Base-by-base conservation (phyloP, 1,140 invertebrate genomes). In the Anagrus nilaparvatae region DNA sequence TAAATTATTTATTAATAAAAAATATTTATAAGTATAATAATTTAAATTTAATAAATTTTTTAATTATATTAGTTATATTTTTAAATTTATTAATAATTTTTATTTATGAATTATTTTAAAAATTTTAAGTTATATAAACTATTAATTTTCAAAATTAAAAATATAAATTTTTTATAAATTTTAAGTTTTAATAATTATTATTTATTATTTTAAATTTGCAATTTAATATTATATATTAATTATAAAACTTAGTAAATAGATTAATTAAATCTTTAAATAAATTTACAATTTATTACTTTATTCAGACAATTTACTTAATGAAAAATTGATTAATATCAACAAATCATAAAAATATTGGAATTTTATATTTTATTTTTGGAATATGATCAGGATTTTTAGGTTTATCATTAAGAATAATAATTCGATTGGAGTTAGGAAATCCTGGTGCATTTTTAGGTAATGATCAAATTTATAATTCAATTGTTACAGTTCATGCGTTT, bases 311-410 rank as follows among this genome's bases (percentile, higher is more conserved):
- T 25, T n/a, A n/a, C n/a, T 25, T 25, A 25, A 5, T 12, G 24
- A 25, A 7, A 5, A 25, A 25, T 71, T 75, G 70, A 63, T 50
- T 81, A 50, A 76, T 69, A 59, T 81, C 78, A 45, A 81, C 77
- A 51, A 83, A 82, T 68, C 79, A 83, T 67, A 82, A 82, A 69
- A 74, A 82, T 73, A 82, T 84, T 74, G 79, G 78, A 52, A 79
- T 73, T 28, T 59, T 82, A 65, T 84, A 84, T 69, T 79, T 83
- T 62, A 69, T 82, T 52, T 81, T 82, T 61, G 76, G 77, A 14
- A 64, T 75, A 48, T 81, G 77, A 70, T 47, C 77, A 23, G 76
- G 75, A 49, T 72, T 82, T 69, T 51, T 81, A 18, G 79, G 79
- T 7, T 7, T 12, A 25, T 25, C 24, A 25, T 12, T 25, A 25